phyloP scores from a whole-genome alignment of 2,797 vertebrate genomes.

The Xiphorhynchus erythropygius region DNA sequence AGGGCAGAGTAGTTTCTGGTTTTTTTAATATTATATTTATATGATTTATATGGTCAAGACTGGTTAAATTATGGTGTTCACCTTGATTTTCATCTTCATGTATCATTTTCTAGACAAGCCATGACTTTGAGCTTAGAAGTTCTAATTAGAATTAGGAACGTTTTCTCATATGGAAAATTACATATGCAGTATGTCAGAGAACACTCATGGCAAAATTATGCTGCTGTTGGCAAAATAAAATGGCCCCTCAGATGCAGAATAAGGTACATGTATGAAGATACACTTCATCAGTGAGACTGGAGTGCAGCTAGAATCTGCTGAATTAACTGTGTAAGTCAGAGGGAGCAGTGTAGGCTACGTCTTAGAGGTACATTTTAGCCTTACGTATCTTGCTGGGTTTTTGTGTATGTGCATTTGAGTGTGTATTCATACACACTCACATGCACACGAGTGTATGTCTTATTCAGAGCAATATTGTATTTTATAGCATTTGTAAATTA shows the following conservation, averaged over 20 bases:
- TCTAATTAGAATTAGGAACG: background rate
- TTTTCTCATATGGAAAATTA: background rate
- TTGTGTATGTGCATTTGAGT: background rate
- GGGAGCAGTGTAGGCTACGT: background rate
- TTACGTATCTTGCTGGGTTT: rapidly evolving
- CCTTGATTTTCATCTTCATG: background rate
- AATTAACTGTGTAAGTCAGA: background rate
- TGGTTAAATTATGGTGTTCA: background rate
- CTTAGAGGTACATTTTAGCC: background rate
- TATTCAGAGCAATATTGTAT: background rate
- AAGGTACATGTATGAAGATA: background rate
- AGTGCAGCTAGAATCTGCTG: background rate
- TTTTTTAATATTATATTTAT: background rate
- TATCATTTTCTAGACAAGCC: background rate
- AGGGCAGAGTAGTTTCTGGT: background rate
- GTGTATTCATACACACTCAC: too few relatives aligned
- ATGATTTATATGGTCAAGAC: background rate
- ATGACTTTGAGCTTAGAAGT: background rate
- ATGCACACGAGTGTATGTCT: background rate
- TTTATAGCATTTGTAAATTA: background rate
- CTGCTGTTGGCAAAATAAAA: background rate
- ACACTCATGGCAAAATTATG: background rate
- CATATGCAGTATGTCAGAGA: background rate
- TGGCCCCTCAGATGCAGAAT: background rate
- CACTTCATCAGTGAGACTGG: background rate